Base-by-base conservation (phyloP, 1,140 invertebrate genomes). In the Paralvinella palmiformis region DNA sequence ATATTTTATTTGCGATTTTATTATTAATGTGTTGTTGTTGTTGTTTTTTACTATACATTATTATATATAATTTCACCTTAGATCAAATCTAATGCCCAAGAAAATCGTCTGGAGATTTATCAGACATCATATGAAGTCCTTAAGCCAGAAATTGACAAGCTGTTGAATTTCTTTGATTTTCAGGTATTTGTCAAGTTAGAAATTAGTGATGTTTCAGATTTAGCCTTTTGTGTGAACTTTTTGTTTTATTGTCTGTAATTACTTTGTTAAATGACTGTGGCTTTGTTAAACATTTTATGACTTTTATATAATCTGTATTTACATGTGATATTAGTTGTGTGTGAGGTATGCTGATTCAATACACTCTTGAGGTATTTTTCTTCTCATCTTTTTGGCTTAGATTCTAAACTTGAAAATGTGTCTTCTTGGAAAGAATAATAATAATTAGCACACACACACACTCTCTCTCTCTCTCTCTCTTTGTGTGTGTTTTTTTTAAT, bases 141-240 rank as follows among this genome's bases (percentile, higher is more conserved):
- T n/a, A 91, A 91, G 27, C 95, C 96, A 1, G 95, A 98, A 86
- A 95, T 98, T 0, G 90, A 94, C 73, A 98, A 98, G 79, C 84
- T 99, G 27, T 85, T 96, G 53, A 91, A 93, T 75, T 97, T 99
- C 74, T 98, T 99, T 96, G 92, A 96, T 79, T 99, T 99, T 79
- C 92, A 95, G 84, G 92, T 95, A 78, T 78, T 57, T 33, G 10
- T 27, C 53, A 7, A 33, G 31, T 56, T 6, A 29, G 3, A 33
- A 6, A 10, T 57, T 57, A 31, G 27, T 36, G 22, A 31, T 32
- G 27, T 32, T 24, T 22, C 17, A 3, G 22, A 5, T 6, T 56
- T 32, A 6, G 27, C 55, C 29, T 56, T 27, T 27, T 22, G 15
- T 27, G 3, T 22, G 5, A 29, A 56, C 31, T 2, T 22, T 27